Conservation (phyloP, 2,797 vertebrate genomes). For the Benthosema pterotum region DNA sequence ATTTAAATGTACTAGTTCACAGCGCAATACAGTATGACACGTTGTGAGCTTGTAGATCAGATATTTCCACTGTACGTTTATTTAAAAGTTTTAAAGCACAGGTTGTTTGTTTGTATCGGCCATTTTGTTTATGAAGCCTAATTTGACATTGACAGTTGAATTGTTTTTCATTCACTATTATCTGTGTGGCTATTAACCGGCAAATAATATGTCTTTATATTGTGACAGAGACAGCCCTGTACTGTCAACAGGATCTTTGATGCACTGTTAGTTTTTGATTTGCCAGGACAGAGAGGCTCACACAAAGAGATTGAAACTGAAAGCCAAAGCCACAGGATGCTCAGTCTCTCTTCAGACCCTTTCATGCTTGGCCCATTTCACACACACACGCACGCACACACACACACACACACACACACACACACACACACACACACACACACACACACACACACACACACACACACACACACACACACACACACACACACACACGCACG, state of each 20-base stretch:
- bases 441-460: not conserved
- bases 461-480: not conserved
- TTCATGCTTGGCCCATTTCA: not conserved
- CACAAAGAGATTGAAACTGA: conserved; percentile 2
- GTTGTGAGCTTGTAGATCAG: too few species aligned
- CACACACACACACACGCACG: conserved; percentile 10
- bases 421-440: conserved; percentile 4
- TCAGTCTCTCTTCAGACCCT: conserved; percentile 11
- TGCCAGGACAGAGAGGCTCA: not conserved
- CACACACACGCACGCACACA: conserved; percentile 6
- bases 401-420: conserved; percentile 17
- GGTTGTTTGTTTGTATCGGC: not conserved
- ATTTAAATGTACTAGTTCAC: too few species aligned
- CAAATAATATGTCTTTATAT: too few species aligned
- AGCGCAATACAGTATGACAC: too few species aligned
- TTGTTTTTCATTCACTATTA: too few species aligned
- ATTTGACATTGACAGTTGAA: too few species aligned
- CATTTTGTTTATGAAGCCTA: too few species aligned
- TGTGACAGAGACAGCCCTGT: too few species aligned
- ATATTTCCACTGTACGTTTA: too few species aligned
- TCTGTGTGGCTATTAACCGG: too few species aligned
- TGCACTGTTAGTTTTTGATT: not conserved
- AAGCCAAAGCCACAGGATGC: conserved; percentile 13
- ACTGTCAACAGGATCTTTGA: not conserved
- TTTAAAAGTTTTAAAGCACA: not conserved